These are phyloP conservation scores for Cataglyphis cursor DNA, from an alignment of 2,888 invertebrate genomes.

Conservation along the genomic window DNA sequence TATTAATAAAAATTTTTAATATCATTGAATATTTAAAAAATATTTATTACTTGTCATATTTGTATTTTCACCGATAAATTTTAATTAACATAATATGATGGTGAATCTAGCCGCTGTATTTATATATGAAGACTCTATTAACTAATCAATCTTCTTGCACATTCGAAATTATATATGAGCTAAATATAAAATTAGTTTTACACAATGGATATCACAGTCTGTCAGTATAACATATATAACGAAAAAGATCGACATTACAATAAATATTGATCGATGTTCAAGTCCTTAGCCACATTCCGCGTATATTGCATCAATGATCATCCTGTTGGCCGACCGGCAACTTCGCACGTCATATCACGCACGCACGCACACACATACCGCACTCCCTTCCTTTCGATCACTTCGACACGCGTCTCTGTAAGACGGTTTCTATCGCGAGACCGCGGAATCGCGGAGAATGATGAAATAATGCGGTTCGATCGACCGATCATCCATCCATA, in stretches of 20 bases:
- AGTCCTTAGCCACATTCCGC: background rate
- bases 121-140: background rate
- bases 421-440: background rate
- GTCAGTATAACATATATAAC: background rate
- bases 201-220: background rate
- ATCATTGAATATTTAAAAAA: background rate
- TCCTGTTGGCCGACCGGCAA: background rate
- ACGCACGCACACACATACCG: background rate
- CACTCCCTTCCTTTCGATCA: background rate
- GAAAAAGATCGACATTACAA: slow-evolving; percentile 13
- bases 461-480: background rate
- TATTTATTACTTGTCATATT: background rate
- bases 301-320: slow-evolving; percentile 1
- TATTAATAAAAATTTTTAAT: background rate
- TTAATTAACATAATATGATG: background rate
- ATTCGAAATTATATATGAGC: background rate
- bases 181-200: background rate
- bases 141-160: background rate
- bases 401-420: background rate
- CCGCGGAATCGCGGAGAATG: background rate
- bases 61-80: background rate
- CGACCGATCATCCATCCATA: background rate
- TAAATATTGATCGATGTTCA: slow-evolving; percentile 13
- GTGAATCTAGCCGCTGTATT: background rate
- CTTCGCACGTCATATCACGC: background rate